These are phyloP conservation scores for Platysteira castanea DNA, from an alignment of 2,113 vertebrate species.

Conservation along the genomic window DNA sequence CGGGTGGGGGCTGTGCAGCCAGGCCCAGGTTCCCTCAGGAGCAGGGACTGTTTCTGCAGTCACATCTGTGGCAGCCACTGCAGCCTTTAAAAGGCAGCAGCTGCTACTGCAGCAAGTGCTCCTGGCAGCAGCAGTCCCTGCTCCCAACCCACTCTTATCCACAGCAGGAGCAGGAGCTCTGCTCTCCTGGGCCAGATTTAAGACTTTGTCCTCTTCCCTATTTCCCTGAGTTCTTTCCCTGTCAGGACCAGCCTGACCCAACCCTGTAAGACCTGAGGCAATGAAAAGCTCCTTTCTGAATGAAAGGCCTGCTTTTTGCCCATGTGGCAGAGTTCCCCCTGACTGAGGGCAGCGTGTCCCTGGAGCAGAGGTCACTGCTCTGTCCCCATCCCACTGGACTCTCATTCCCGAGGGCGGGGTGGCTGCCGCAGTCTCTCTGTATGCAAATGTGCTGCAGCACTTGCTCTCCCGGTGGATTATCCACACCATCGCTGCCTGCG, in stretches of 20 bases:
- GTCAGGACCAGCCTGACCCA: not conserved
- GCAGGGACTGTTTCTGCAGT: not conserved
- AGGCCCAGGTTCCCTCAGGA: not conserved
- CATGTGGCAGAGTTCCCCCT: not conserved
- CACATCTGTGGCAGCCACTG: not conserved
- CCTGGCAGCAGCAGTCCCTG: not conserved
- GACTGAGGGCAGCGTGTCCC: not conserved
- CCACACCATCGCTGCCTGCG: not conserved
- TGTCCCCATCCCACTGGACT: not conserved
- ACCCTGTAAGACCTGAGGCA: not conserved
- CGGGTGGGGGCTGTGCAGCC: not conserved
- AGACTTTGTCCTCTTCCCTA: not conserved
- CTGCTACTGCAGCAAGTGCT: not conserved
- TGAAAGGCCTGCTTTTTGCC: not conserved
- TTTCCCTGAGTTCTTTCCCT: not conserved
- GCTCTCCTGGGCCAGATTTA: not conserved
- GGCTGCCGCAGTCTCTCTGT: not conserved
- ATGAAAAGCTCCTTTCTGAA: not conserved
- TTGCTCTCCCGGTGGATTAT: not conserved
- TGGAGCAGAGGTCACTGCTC: not conserved
- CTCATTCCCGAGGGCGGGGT: accelerated
- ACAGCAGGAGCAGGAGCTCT: not conserved
- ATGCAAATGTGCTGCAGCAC: not conserved
- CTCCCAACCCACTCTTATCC: not conserved
- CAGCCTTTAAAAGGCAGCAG: not conserved